Evolutionary conservation across 2,113 vertebrate species (phyloP), one percentile per base, ranked within the genome.

Genomic region (Lethenteron reissneri): DNA sequence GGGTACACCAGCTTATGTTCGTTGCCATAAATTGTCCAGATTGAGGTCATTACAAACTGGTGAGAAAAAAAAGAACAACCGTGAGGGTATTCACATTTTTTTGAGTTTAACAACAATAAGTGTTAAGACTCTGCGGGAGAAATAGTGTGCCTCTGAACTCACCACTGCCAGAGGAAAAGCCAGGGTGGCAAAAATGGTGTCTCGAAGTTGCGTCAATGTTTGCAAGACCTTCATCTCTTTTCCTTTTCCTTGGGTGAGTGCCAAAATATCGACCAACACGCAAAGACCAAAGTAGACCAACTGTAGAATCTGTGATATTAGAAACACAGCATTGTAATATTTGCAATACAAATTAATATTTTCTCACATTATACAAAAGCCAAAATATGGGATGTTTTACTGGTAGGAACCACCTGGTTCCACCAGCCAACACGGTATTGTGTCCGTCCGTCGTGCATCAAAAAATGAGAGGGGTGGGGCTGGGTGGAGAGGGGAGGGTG

Each of bases 1-100:
- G 64, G 64, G 64, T 68, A 68, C 15, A 68, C 21, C n/a, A 68
- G 64, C 64, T 68, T 21, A n/a, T 21, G 64, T n/a, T 68, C 64
- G 21, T 17, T 17, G 21, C 15, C 64, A 68, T 68, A 68, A 21
- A 68, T 68, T 21, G 21, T 68, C 64, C 64, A 68, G 64, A 68
- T 17, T 17, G 64, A 17, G n/a, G 21, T 17, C 21, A 68, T 21
- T 11, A 68, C 64, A 68, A 68, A 68, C 64, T 68, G 64, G 9
- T 17, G 21, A n/a, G 12, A 21, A 68, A 68, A 68, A 17, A 10
- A 10, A 9, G 25, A 10, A 21, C 64, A 68, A 68, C 9, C 64
- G 25, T 17, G 9, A 21, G 11, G 14, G 60, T 25, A 17, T 25
- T 68, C 64, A 41, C 3, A 41, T 41, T 7, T 41, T 41, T 41